These are phyloP conservation scores for Papilio polytes DNA, from an alignment of 1,140 invertebrate genomes.

Conservation along the genomic window DNA sequence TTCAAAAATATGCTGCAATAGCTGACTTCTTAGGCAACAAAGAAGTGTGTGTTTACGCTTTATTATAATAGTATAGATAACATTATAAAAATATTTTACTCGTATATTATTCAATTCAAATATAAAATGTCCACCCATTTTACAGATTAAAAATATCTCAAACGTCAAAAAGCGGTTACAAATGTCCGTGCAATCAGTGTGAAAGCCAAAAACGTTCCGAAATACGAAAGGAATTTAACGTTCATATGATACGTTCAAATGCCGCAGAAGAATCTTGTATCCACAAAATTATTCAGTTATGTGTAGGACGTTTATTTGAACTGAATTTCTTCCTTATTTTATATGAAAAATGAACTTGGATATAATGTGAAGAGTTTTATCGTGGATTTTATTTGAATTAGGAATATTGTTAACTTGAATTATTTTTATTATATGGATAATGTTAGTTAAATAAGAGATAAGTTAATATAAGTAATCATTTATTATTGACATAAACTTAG, in stretches of 20 bases:
- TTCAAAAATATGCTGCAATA: no score
- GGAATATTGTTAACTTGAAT: neutral
- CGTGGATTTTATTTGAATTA: neutral
- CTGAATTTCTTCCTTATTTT: neutral
- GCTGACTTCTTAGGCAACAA: no score
- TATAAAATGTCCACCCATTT: neutral
- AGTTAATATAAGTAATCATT: no score
- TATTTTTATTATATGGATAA: neutral
- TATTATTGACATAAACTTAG: no score
- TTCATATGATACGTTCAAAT: neutral
- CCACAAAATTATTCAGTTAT: slow-evolving; percentile 3
- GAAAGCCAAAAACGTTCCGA: slow-evolving; percentile 3
- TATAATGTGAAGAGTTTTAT: neutral
- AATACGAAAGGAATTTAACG: neutral
- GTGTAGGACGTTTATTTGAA: neutral
- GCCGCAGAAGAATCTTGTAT: neutral
- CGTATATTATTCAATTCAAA: neutral
- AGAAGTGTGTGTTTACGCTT: no score
- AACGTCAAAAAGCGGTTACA: neutral
- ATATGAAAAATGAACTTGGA: neutral
- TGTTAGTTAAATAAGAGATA: no score
- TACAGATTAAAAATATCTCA: neutral
- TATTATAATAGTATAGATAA: no score
- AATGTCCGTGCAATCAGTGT: neutral
- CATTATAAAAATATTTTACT: no score